Conservation (phyloP, 2,888 invertebrate genomes). For the Brassicogethes aeneus region DNA sequence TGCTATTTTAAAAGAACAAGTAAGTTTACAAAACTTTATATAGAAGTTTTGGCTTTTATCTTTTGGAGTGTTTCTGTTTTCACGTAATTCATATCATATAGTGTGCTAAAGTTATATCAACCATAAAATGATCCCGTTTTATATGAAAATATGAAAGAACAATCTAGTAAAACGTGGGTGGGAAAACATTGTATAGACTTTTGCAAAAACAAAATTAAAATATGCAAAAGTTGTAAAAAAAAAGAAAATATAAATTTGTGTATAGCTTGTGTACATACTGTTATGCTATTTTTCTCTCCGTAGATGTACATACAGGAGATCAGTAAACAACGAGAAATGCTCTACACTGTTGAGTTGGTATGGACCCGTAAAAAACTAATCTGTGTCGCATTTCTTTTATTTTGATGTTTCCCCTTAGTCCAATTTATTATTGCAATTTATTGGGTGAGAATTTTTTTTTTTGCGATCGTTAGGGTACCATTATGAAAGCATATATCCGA, state of each 20-base stretch:
- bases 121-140: too few species aligned
- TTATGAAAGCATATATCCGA: too few species aligned
- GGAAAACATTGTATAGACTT: too few species aligned
- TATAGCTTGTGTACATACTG: slow-evolving; percentile 33
- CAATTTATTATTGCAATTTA: too few species aligned
- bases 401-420: slow-evolving; percentile 12
- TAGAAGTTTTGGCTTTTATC: slow-evolving; percentile 8
- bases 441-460: too few species aligned
- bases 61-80: slow-evolving; percentile 15
- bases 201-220: too few species aligned
- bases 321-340: slow-evolving; percentile 76
- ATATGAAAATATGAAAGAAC: too few species aligned
- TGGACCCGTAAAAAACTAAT: slow-evolving; percentile 38
- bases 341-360: slow-evolving; percentile 78
- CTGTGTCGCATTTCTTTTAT: slow-evolving; percentile 13
- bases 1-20: slow-evolving; percentile 85
- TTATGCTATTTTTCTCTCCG: slow-evolving; percentile 42
- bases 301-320: slow-evolving; percentile 87
- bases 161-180: too few species aligned
- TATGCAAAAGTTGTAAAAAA: too few species aligned
- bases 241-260: too few species aligned
- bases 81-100: slow-evolving; percentile 5
- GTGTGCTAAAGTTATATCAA: too few species aligned
- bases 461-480: too few species aligned
- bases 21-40: slow-evolving; percentile 39